Percentiles rank a stretch among this genome's conserved stretches.
These are phyloP conservation scores for Argyresthia goedartella DNA, from an alignment of 2,888 invertebrate genomes.

Conservation along the genomic window DNA sequence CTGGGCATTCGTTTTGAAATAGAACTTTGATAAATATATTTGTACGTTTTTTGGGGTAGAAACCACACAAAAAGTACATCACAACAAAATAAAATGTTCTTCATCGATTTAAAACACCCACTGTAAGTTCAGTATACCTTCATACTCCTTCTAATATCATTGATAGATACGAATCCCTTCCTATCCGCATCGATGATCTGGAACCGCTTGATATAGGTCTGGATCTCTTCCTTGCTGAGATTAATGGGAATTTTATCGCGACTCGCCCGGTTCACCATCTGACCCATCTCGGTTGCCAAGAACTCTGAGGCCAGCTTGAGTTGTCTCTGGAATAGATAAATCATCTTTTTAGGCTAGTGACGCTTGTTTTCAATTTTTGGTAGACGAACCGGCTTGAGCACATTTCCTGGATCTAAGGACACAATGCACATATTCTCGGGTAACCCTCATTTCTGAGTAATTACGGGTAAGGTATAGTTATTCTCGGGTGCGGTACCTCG, in stretches of 20 bases:
- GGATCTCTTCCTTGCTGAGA: conserved; percentile 93
- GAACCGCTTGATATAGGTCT: conserved; percentile 94
- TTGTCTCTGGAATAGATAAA: conserved; percentile 75
- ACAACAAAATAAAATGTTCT: no score
- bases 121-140: conserved; percentile 74
- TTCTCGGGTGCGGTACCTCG: conserved; percentile 44
- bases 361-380: neutral
- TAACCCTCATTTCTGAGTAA: no score
- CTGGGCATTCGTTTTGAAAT: no score
- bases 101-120: no score
- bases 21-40: no score
- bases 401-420: no score
- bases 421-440: no score
- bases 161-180: conserved; percentile 98
- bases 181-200: conserved; percentile 94
- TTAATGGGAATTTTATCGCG: conserved; percentile 92
- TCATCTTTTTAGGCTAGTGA: neutral
- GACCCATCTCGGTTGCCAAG: conserved; percentile 96
- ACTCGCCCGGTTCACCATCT: conserved; percentile 89
- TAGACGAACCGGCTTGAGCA: no score
- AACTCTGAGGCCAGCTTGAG: conserved; percentile 86
- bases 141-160: conserved; percentile 94
- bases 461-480: no score
- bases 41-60: no score
- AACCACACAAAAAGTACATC: no score